These are phyloP conservation scores for Pangasianodon hypophthalmus DNA, from an alignment of 2,113 vertebrate genomes.

Conservation along the genomic window DNA sequence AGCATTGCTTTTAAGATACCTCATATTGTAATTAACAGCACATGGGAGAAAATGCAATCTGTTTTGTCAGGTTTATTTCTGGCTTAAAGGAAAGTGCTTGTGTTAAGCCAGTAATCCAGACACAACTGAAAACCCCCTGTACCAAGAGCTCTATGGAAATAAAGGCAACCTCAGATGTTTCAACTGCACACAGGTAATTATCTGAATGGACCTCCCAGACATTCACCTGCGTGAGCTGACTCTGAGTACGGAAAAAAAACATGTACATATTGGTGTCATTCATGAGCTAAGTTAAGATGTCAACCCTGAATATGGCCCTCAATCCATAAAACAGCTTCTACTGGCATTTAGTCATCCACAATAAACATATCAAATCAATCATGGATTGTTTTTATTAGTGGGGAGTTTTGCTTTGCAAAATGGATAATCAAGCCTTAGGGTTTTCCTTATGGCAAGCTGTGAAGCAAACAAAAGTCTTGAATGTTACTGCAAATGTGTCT, in stretches of 20 bases:
- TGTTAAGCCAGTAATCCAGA: neutral
- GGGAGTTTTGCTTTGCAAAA: slow-evolving; percentile 20
- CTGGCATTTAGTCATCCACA: slow-evolving; percentile 10
- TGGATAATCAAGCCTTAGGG: slow-evolving; percentile 31
- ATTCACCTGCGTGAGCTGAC: neutral
- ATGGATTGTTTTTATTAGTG: slow-evolving; percentile 58
- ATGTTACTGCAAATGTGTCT: slow-evolving; percentile 32
- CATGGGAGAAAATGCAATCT: neutral
- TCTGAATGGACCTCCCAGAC: neutral
- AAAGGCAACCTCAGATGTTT: neutral
- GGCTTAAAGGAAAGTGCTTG: neutral
- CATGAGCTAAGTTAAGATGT: neutral
- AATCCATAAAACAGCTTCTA: neutral
- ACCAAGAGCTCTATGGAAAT: neutral
- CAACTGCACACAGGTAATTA: neutral
- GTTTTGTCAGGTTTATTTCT: neutral
- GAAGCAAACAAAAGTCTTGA: slow-evolving; percentile 35
- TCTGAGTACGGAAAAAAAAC: neutral
- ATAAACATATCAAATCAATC: slow-evolving; percentile 68
- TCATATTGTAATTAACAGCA: neutral
- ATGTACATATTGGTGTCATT: neutral
- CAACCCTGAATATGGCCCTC: neutral
- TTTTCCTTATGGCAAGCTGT: slow-evolving; percentile 47
- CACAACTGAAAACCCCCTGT: neutral
- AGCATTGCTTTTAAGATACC: neutral